A percentile compares a stretch with the other conserved stretches of the same genome.
Evolutionary conservation across 2,113 vertebrate species (phyloP).

Genomic region (Rhea americana): DNA sequence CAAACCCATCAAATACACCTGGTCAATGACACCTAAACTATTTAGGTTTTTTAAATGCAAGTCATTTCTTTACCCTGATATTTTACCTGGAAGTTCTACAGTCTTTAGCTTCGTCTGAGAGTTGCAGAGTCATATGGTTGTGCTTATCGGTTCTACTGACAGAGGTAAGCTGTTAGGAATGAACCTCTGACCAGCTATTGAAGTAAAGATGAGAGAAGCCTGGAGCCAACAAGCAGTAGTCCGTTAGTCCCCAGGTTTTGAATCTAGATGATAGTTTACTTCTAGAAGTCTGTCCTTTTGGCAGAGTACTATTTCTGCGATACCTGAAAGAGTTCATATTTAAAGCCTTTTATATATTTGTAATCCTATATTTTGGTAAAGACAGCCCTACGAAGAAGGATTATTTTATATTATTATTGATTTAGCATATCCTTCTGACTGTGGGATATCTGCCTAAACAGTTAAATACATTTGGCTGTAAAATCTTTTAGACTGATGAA

Average conservation of each 20-base stretch:
- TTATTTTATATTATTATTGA: not conserved
- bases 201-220: not conserved
- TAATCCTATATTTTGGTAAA: not conserved
- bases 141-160: rapidly evolving
- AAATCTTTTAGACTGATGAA: not conserved
- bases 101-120: not conserved
- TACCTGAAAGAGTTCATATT: not conserved
- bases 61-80: not conserved
- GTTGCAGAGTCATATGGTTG: not conserved
- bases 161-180: not conserved
- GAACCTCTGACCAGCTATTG: not conserved
- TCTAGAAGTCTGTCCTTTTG: not conserved
- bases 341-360: not conserved
- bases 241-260: not conserved
- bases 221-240: not conserved
- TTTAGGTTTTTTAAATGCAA: not conserved
- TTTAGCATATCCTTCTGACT: not conserved
- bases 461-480: not conserved
- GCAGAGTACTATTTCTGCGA: not conserved
- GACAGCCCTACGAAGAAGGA: not conserved
- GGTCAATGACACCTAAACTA: not conserved
- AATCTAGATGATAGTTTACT: not conserved
- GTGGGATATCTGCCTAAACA: not conserved
- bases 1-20: not conserved
- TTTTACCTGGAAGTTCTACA: not conserved